A percentile compares a stretch with the other conserved stretches of the same genome.
Evolutionary conservation across 2,113 vertebrate genomes (phyloP).

Genomic region (Oreochromis niloticus): DNA sequence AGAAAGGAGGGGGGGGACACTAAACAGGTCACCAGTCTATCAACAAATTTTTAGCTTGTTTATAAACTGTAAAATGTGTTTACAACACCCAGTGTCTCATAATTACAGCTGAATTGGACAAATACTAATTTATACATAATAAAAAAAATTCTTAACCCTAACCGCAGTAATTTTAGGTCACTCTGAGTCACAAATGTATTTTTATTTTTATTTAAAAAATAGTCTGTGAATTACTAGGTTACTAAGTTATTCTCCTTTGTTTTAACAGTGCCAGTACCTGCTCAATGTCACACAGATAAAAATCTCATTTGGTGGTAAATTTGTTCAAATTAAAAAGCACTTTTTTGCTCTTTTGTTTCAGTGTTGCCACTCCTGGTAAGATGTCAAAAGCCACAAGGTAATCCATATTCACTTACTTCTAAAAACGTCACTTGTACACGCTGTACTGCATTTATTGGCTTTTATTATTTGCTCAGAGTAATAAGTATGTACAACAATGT

Average conservation of each 20-base stretch:
- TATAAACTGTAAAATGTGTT: background rate
- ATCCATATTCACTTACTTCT: background rate
- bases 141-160: accelerated
- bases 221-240: background rate
- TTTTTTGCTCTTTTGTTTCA: background rate
- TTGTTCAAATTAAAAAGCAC: background rate
- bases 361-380: background rate
- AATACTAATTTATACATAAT: background rate
- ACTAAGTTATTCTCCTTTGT: background rate
- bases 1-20: background rate
- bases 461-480: background rate
- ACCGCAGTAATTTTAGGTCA: background rate
- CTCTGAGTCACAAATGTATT: background rate
- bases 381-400: constrained; percentile 2
- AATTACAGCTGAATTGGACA: background rate
- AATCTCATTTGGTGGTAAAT: background rate
- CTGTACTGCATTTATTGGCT: background rate
- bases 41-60: background rate
- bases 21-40: background rate
- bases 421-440: background rate
- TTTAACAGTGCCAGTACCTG: background rate
- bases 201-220: background rate
- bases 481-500: background rate
- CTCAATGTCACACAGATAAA: background rate
- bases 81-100: background rate